Conservation (phyloP, 1,140 invertebrate genomes). For the Hylyphantes graminicola region DNA sequence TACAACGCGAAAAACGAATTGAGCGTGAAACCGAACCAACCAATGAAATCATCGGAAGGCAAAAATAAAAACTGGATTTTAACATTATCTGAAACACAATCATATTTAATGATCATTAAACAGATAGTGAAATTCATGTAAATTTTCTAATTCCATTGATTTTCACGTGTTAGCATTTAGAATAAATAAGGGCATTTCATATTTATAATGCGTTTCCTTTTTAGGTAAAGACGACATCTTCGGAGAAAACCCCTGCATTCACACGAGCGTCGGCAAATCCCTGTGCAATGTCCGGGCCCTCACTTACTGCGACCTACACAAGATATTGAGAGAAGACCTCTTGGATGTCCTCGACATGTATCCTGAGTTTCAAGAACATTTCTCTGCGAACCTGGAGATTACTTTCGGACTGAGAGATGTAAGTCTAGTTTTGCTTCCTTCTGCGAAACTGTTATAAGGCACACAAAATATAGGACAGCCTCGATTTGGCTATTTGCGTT, state of each 20-base stretch:
- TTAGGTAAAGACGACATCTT: constrained; percentile 64
- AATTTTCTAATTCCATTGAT: neutral
- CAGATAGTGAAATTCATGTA: too few relatives aligned
- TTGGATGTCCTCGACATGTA: constrained; percentile 96
- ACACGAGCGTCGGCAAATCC: constrained; percentile 94
- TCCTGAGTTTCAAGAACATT: constrained; percentile 93
- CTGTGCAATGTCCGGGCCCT: constrained; percentile 95
- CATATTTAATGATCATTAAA: too few relatives aligned
- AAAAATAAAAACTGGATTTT: too few relatives aligned
- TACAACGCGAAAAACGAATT: too few relatives aligned
- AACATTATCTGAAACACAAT: too few relatives aligned
- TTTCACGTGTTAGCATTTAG: neutral
- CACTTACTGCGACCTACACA: constrained; percentile 98
- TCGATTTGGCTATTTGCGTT: too few relatives aligned
- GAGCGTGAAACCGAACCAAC: too few relatives aligned
- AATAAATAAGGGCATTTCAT: neutral
- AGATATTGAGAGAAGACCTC: constrained; percentile 94
- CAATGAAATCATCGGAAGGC: too few relatives aligned
- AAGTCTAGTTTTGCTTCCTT: constrained; percentile 67
- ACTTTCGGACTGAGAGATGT: constrained; percentile 97
- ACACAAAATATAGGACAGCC: neutral
- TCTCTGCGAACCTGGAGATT: constrained; percentile 93
- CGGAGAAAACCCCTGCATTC: constrained; percentile 63
- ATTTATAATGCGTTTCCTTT: neutral
- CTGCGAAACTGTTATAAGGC: neutral